Evolutionary conservation across 2,888 invertebrate genomes (phyloP).

Genomic region (Cybosia mesomella): DNA sequence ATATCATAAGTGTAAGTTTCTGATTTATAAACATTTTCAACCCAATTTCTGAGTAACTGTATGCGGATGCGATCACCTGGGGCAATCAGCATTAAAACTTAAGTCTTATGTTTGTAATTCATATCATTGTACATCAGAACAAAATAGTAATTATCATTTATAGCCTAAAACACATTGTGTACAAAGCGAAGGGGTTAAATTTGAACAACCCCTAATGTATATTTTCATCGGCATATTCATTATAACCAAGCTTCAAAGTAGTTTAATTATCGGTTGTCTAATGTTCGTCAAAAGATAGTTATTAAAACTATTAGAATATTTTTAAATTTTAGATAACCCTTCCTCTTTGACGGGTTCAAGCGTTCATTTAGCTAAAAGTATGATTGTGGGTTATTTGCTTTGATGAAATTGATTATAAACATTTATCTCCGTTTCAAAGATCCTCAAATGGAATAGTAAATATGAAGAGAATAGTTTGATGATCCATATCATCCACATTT

Average conservation of each 20-base stretch:
- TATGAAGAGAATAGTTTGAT: neutral
- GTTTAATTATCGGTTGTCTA: conserved; percentile 82
- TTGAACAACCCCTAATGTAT: conserved; percentile 43
- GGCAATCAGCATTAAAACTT: conserved; percentile 39
- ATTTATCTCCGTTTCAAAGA: neutral
- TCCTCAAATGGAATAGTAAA: neutral
- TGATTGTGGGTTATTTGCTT: conserved; percentile 71
- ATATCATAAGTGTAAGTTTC: conserved; percentile 24
- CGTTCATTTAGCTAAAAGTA: conserved; percentile 80
- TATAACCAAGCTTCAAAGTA: conserved; percentile 55
- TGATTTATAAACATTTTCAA: conserved; percentile 43
- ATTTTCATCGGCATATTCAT: conserved; percentile 45
- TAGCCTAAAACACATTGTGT: conserved; percentile 38
- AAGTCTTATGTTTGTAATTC: conserved; percentile 36
- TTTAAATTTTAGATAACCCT: conserved; percentile 67
- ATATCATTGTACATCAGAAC: conserved; percentile 33
- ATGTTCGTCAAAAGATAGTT: conserved; percentile 74
- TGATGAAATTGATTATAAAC: conserved; percentile 65
- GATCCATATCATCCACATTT: neutral
- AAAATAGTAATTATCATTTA: conserved; percentile 40
- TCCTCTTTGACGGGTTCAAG: conserved; percentile 66
- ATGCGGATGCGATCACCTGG: conserved; percentile 30
- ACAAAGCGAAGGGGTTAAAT: conserved; percentile 33
- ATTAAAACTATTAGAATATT: conserved; percentile 84
- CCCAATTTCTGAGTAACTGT: conserved; percentile 33